Evolutionary conservation across 53 echinoderm and acorn worm species (phyloP), one percentile per base, ranked within the genome.

Genomic region (Luidia sarsii): DNA sequence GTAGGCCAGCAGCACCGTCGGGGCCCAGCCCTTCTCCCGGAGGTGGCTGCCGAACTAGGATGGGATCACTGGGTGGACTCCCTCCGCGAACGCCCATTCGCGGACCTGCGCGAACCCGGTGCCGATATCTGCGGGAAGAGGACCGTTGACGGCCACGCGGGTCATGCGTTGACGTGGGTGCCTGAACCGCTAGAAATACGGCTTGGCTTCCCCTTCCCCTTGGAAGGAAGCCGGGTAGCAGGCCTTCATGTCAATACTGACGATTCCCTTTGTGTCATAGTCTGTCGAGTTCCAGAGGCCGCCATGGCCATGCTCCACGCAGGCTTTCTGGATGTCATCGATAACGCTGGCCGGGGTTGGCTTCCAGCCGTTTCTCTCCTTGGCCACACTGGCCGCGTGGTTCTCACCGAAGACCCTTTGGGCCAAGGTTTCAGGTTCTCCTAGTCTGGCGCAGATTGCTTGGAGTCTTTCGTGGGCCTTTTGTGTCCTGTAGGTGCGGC

Each of bases 161-260:
- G 30, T 43, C 68, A 68, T 68, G n/a, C 15, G 22, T 25, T 68
- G 68, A 6, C 22, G 39, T 10, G n/a, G 68, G 49, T 57, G 57
- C 57, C 65, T 33, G 19, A 64, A 64, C 9, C 65, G 7, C 65
- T 64, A 27, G 65, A 64, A 64, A 31, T 64, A 64, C 4, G 65
- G 65, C 37, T 31, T n/a, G 24, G 68, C 46, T 33, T 68, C 11
- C 4, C 68, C 68, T 4, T 68, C 41, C 14, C 68, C 68, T 46
- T n/a, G n/a, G n/a, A n/a, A n/a, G n/a, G n/a, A n/a, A 41, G 41
- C 6, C 41, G 41, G 41, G 6, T 7, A 60, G 6, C 7, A 60
- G 27, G 41, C 41, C 41, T 41, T 41, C 41, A 41, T 41, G 41
- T 41, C 41, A 11, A 41, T 41, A 11, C 41, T 41, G 41, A 41